Evolutionary conservation across 64 coral and sea anemone genomes (phyloP).

Genomic region (Acropora yongei): DNA sequence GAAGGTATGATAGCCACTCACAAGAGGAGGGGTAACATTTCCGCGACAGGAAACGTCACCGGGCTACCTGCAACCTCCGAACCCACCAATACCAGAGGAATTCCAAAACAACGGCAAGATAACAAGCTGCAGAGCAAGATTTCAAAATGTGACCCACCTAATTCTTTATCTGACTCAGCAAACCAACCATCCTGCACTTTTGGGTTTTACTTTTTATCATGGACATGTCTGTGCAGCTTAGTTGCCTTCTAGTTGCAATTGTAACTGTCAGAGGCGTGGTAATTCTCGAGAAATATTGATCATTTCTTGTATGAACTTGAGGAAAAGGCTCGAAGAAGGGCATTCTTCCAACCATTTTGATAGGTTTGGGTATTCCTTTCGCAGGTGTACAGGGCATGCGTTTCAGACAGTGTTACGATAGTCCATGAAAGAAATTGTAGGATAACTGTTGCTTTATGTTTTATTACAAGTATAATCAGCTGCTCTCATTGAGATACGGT

Average conservation of each 20-base stretch:
- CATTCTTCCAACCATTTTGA: no score
- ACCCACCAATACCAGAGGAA: not conserved
- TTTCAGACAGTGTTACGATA: no score
- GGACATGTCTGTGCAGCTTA: not conserved
- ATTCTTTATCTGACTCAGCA: not conserved
- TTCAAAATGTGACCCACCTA: conserved; percentile 11
- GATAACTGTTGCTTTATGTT: no score
- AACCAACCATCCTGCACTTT: not conserved
- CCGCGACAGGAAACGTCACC: not conserved
- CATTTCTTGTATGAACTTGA: no score
- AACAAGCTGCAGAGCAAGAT: not conserved
- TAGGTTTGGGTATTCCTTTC: no score
- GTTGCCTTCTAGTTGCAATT: not conserved
- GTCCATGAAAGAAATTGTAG: no score
- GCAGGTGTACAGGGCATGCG: no score
- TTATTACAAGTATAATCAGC: no score
- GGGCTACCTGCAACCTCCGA: not conserved
- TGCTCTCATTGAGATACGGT: no score
- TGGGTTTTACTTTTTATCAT: not conserved
- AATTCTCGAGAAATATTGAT: no score
- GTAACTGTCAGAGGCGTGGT: not conserved
- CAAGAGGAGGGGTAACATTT: not conserved
- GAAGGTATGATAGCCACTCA: not conserved
- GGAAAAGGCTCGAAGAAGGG: no score
- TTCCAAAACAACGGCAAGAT: not conserved